Evolutionary conservation across 2,888 invertebrate species (phyloP), one percentile per base, ranked within the genome.

Genomic region (Synergus japonicus): DNA sequence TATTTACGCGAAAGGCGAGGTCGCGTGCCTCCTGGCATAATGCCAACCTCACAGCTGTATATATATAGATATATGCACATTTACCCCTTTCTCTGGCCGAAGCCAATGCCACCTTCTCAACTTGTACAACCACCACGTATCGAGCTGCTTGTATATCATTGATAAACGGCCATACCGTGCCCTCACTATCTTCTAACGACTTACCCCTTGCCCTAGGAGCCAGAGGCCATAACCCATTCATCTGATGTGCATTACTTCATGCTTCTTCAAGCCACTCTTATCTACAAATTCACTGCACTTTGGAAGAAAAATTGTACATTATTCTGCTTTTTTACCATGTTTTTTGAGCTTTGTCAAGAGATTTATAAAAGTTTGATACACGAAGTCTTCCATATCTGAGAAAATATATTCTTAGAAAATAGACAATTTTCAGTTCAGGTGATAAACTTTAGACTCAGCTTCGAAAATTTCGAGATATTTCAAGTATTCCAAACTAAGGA

Each of bases 11-110:
- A 83, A 86, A 82, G 84, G 83, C 76, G 76, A 80, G 84, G 89
- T 91, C 89, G 91, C 91, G 91, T 91, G 91, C 88, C 89, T 87
- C 81, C 83, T 87, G 90, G 90, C 89, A 90, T 89, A 90, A 91
- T 84, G 88, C 88, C 88, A 89, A 83, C 79, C 83, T 83, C 83
- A 86, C 84, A n/a, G 15, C 73, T 54, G 29, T 69, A 69, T 54
- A 54, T n/a, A n/a, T 54, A 58, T 58, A 82, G 84, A 86, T 87
- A 87, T 84, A 85, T 87, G 88, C 83, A 84, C 54, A 82, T 85
- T 83, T 84, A 85, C 87, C 86, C 82, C 81, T 77, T 49, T 44
- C 65, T 58, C 76, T 76, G 66, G 63, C 76, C 77, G 79, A 49
- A 54, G 64, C 78, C 79, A 76, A 76, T 78, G 78, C 79, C 82